Percentiles rank a stretch among this genome's conserved stretches.
Evolutionary conservation across 2,797 vertebrate genomes (phyloP).

Genomic region (Morelia viridis): DNA sequence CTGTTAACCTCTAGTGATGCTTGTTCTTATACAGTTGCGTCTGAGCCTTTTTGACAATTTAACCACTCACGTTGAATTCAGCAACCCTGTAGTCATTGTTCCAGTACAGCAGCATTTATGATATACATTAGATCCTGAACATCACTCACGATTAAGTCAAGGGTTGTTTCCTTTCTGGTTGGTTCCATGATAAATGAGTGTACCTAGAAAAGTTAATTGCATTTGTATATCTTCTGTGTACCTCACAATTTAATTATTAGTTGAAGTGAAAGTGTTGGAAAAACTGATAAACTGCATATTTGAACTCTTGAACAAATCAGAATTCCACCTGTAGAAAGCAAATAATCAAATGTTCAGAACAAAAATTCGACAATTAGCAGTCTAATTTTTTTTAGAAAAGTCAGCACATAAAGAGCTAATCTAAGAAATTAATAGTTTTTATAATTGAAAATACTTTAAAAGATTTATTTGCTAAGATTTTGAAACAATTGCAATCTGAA

Average conservation of each 20-base stretch:
- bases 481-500: neutral
- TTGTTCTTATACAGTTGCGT: neutral
- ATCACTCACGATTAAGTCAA: neutral
- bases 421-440: neutral
- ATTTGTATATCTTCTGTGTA: neutral
- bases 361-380: neutral
- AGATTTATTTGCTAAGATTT: neutral
- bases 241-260: neutral
- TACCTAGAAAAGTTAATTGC: neutral
- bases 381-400: neutral
- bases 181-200: neutral
- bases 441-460: neutral
- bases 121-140: neutral
- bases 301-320: neutral
- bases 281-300: neutral
- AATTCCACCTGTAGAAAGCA: neutral
- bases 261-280: neutral
- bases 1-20: neutral
- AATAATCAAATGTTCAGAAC: neutral
- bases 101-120: neutral
- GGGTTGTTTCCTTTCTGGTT: neutral
- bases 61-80: neutral
- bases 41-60: neutral
- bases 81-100: neutral
- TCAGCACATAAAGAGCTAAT: neutral